These are phyloP conservation scores for Tachina fera DNA, from an alignment of 2,888 invertebrate genomes.

Conservation along the genomic window DNA sequence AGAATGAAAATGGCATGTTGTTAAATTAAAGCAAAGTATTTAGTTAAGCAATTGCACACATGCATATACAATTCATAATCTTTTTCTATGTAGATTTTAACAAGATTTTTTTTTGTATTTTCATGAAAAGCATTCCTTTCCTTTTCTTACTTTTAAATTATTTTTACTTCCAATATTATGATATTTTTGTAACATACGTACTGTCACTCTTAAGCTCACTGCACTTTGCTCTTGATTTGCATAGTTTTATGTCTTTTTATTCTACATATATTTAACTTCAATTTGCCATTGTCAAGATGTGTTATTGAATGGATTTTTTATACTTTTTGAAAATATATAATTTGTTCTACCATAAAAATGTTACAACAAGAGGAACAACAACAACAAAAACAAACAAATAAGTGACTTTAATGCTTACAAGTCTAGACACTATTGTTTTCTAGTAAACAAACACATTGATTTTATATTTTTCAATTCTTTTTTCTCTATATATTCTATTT, in stretches of 20 bases:
- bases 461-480: slow-evolving; percentile 54
- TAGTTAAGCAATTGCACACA: too few relatives aligned
- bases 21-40: not conserved
- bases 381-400: slow-evolving; percentile 58
- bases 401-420: slow-evolving; percentile 68
- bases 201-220: slow-evolving; percentile 8
- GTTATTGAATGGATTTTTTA: slow-evolving; percentile 32
- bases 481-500: slow-evolving; percentile 30
- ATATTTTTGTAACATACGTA: too few relatives aligned
- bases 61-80: too few relatives aligned
- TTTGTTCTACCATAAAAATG: slow-evolving; percentile 57
- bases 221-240: slow-evolving; percentile 28
- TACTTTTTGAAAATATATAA: slow-evolving; percentile 44
- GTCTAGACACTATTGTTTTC: slow-evolving; percentile 71
- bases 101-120: too few relatives aligned
- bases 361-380: slow-evolving; percentile 54
- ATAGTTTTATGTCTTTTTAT: not conserved
- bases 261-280: slow-evolving; percentile 20
- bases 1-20: not conserved
- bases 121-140: too few relatives aligned
- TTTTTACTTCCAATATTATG: too few relatives aligned
- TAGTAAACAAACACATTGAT: slow-evolving; percentile 66
- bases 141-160: too few relatives aligned
- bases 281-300: slow-evolving; percentile 36
- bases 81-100: too few relatives aligned